Evolutionary conservation across 2,797 vertebrate genomes (phyloP).

Genomic region (Meda fulgida): DNA sequence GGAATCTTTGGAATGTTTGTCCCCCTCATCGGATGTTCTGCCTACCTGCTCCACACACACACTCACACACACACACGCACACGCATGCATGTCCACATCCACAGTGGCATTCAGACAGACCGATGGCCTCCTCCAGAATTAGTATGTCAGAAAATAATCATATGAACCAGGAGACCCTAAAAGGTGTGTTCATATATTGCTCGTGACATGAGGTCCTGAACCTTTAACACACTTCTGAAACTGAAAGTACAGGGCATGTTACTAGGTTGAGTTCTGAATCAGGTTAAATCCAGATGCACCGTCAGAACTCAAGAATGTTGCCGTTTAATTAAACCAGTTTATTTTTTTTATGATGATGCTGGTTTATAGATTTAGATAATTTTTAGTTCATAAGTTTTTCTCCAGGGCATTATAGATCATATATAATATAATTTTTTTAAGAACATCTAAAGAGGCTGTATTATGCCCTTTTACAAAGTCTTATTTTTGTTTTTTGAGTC

Average conservation of each 20-base stretch:
- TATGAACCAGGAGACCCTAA: conserved; percentile 28
- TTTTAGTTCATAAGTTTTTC: background rate
- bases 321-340: background rate
- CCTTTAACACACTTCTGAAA: conserved; percentile 1
- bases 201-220: background rate
- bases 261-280: background rate
- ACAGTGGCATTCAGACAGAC: conserved; percentile 18
- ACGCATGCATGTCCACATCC: background rate
- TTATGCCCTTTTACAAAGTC: no score
- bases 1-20: conserved; percentile 58
- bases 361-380: background rate
- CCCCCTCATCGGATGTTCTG: conserved; percentile 17
- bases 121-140: conserved; percentile 30
- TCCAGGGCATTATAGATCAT: background rate
- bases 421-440: no score
- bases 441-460: background rate
- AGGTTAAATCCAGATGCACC: background rate
- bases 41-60: conserved; percentile 26
- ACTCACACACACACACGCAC: conserved; percentile 9
- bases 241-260: background rate
- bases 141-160: conserved; percentile 38
- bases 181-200: conserved; percentile 1
- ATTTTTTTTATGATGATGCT: background rate
- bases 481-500: background rate
- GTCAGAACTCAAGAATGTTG: background rate